phyloP scores from a whole-genome alignment of 1,140 invertebrate genomes.

The Meteorus sp. region DNA sequence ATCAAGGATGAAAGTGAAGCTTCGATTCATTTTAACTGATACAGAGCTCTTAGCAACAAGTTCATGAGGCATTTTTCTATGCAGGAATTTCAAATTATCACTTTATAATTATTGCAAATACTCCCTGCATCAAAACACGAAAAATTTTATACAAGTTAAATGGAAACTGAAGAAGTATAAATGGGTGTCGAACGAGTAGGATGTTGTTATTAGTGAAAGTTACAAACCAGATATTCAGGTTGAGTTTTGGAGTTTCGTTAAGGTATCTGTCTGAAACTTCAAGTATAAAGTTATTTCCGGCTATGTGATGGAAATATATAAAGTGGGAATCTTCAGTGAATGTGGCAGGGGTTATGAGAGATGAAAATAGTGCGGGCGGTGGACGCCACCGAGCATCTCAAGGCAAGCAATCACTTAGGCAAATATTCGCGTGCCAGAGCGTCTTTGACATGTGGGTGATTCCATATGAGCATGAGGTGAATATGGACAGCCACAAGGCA shows the following conservation, averaged over 20 bases:
- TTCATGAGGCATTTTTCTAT: too few species aligned
- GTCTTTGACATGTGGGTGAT: slow-evolving; percentile 51
- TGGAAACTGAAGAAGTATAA: too few species aligned
- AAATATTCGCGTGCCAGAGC: slow-evolving; percentile 54
- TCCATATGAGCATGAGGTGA: slow-evolving; percentile 4
- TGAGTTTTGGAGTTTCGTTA: slow-evolving; percentile 19
- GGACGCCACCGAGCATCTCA: slow-evolving; percentile 32
- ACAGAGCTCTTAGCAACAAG: too few species aligned
- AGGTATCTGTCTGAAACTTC: slow-evolving; percentile 15
- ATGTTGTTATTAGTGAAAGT: background rate
- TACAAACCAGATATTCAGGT: slow-evolving; percentile 13
- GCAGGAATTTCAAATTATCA: too few species aligned
- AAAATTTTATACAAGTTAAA: too few species aligned
- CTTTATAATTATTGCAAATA: too few species aligned
- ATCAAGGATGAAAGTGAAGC: too few species aligned
- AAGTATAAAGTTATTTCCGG: slow-evolving; percentile 23
- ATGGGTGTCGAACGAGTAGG: too few species aligned
- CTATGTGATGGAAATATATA: slow-evolving; percentile 24
- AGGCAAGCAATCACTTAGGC: slow-evolving; percentile 56
- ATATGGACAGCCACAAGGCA: background rate
- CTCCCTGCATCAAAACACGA: too few species aligned
- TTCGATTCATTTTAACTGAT: too few species aligned
- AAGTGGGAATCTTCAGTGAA: background rate
- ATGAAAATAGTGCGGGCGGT: background rate
- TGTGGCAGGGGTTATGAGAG: background rate